phyloP scores from a whole-genome alignment of 2,888 invertebrate species.

The Agrotis segetum region DNA sequence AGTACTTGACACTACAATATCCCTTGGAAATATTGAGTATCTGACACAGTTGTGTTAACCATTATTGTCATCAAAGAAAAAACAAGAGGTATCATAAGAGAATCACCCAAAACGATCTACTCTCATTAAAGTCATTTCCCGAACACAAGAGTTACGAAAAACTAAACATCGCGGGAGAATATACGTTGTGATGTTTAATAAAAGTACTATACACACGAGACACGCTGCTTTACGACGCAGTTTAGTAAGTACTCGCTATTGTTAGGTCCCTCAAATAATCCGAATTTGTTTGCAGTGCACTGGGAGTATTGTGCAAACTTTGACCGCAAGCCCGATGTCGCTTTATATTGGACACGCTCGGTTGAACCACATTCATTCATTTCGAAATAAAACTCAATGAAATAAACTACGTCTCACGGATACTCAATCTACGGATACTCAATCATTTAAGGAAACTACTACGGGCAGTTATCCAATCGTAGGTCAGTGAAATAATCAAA shows the following conservation, averaged over 20 bases:
- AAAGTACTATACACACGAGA: background rate
- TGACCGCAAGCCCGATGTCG: conserved; percentile 26
- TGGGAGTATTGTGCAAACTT: conserved; percentile 34
- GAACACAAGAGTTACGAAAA: background rate
- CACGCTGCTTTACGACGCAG: conserved; percentile 17
- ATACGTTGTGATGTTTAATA: background rate
- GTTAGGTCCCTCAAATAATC: conserved; percentile 25
- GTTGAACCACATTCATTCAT: conserved; percentile 32
- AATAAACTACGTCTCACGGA: conserved; percentile 55
- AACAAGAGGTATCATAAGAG: background rate
- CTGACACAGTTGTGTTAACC: no score
- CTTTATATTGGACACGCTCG: conserved; percentile 51
- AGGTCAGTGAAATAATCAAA: conserved; percentile 56
- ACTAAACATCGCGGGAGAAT: background rate
- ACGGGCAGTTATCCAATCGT: conserved; percentile 63
- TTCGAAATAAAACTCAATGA: conserved; percentile 50
- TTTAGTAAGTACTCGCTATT: conserved; percentile 4
- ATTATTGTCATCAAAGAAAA: no score
- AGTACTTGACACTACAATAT: no score
- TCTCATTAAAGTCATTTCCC: background rate
- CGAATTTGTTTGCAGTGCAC: conserved; percentile 11
- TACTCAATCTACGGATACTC: no score
- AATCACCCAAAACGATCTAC: background rate
- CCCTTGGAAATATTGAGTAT: no score
- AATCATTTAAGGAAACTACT: conserved; percentile 50